A percentile compares a stretch with the other conserved stretches of the same genome.
Conservation (phyloP, 35 echinoderm and acorn worm genomes). For the Ptychodera flava region DNA sequence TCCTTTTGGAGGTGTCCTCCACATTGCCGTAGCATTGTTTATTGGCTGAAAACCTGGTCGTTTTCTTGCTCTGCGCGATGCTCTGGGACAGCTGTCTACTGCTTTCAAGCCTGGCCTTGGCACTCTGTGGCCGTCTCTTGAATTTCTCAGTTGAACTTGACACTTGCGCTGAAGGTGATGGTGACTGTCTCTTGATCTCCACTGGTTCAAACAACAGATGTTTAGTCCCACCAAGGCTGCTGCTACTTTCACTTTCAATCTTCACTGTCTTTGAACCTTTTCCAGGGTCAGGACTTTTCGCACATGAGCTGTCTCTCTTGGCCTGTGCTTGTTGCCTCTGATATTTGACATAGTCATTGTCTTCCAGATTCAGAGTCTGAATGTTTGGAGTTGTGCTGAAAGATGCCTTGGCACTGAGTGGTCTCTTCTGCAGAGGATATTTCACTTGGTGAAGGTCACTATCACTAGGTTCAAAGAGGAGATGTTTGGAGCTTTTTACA, state of each 20-base stretch:
- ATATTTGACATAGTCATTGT: background rate
- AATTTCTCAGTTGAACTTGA: background rate
- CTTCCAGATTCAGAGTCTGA: background rate
- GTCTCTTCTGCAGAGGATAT: background rate
- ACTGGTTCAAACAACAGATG: constrained; percentile 47
- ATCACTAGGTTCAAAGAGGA: background rate
- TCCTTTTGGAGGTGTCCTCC: background rate
- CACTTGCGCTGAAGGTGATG: background rate
- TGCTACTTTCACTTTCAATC: background rate
- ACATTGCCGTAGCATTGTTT: background rate
- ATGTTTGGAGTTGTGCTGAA: background rate
- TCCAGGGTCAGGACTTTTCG: background rate
- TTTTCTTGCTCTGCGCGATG: background rate
- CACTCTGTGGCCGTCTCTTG: constrained; percentile 29
- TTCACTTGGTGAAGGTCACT: background rate
- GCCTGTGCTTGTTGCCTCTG: background rate
- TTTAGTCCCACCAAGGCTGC: background rate
- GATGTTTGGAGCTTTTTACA: background rate
- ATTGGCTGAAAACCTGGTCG: background rate
- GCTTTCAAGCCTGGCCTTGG: constrained; percentile 14
- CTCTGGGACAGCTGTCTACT: background rate
- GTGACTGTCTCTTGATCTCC: background rate
- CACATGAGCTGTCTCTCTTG: background rate
- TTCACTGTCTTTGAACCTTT: background rate
- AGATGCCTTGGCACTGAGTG: background rate